Base-by-base conservation (phyloP, 2,797 vertebrate species). In the Dallia pectoralis region DNA sequence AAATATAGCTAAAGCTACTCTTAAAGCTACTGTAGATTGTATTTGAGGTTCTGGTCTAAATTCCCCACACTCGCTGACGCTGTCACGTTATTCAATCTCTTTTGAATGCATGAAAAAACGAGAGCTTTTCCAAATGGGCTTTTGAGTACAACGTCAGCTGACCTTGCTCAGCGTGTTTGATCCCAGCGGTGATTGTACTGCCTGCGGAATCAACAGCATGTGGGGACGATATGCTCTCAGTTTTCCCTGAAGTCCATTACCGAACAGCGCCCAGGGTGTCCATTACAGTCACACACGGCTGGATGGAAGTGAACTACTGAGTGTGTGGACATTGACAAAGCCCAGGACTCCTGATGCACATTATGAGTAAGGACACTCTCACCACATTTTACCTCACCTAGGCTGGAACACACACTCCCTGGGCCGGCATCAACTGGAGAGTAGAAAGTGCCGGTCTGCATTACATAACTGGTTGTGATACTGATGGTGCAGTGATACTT, bases 181-280 rank as follows among this genome's bases (percentile, higher is more conserved):
- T 47, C 66, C 36, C 36, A 40, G 22, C 14, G 19, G 32, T 25
- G 25, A 6, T 49, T 15, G 67, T 29, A 15, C 3, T 29, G 67
- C 47, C 33, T 69, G 47, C 71, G 4, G 25, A 7, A 53, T 18
- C 51, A 18, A 53, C 51, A 33, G 74, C 71, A 78, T 73, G 69
- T 53, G 15, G 67, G 63, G 36, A 71, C 77, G 32, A 48, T 69
- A 19, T 68, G n/a, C 56, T 69, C 25, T 68, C 25, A 30, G 12
- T 11, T 40, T 71, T 81, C 74, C 77, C 70, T 71, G 5, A 71
- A 68, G 79, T 75, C 80, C 67, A 73, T 75, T 79, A 74, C 66
- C 49, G 2, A 53, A 9, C 19, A 22, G 18, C 19, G 51, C 51
- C n/a, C 51, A 2, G 48, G 6, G 69, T 70, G 79, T 74, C 79